Base-by-base conservation (phyloP, 2,113 vertebrate genomes). In the Litocranius walleri region DNA sequence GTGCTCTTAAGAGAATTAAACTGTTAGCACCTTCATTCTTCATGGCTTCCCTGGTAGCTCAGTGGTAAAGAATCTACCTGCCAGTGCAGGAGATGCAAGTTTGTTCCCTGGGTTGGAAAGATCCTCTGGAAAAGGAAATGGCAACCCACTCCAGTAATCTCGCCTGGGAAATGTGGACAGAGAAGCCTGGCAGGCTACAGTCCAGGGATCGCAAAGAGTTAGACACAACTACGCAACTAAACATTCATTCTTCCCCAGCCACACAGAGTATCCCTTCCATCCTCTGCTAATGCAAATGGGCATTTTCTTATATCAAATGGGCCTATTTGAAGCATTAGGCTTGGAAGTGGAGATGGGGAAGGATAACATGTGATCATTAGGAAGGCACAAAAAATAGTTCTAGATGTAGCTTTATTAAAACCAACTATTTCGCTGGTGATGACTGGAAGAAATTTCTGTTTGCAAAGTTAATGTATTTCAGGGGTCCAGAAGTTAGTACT, bases 391-490 rank as follows among this genome's bases (percentile, higher is more conserved):
- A 86, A 96, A 94, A 81, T 36, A 80, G 23, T 67, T 91, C 78
- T 83, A 96, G 62, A 78, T 96, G 54, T 71, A 25, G 71, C 74
- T 90, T 96, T 81, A 64, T 78, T 93, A 90, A 94, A 94, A 97
- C 88, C 90, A 92, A 82, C 50, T 57, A 33, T 48, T 94, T 61
- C 23, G 13, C 21, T 93, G 78, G 57, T 92, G 64, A 77, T 82
- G 64, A 17, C 59, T 82, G 36, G 82, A 43, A 45, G 15, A 27
- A 83, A 52, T 89, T 91, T 85, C 57, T 71, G 2, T 91, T 74
- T 97, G 57, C 83, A 54, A 93, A 84, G 33, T 82, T 84, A 62
- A 92, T 54, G 4, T 59, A 77, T 56, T 64, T 93, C 57, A 93
- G 83, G 54, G 5, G 16, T 88, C 83, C 78, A 74, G 23, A 94